These are phyloP conservation scores for Phalangium opilio DNA, from an alignment of 2,888 invertebrate species.

Conservation along the genomic window DNA sequence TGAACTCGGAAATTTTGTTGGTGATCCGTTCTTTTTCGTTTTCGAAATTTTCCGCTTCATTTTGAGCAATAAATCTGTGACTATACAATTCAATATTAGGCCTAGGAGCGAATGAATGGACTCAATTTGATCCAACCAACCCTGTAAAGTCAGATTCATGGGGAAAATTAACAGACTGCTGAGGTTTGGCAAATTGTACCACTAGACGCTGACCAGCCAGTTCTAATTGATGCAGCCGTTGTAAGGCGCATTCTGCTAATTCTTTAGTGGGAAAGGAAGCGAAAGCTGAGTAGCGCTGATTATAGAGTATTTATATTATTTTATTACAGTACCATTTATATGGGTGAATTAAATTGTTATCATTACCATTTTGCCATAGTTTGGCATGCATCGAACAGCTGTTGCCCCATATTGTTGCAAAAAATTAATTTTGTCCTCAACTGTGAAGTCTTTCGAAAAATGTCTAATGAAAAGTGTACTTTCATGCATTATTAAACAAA, in stretches of 20 bases:
- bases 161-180: conserved; percentile 23
- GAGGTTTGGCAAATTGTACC: conserved; percentile 48
- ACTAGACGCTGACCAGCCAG: conserved; percentile 49
- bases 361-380: conserved; percentile 26
- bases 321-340: too few species aligned
- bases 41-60: too few species aligned
- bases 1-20: conserved; percentile 13
- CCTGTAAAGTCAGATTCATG: conserved; percentile 10
- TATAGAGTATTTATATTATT: conserved; percentile 2
- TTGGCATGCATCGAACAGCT: conserved; percentile 44
- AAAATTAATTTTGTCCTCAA: conserved; percentile 52
- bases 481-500: too few species aligned
- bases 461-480: conserved; percentile 50
- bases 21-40: conserved; percentile 10
- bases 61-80: too few species aligned
- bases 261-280: conserved; percentile 40
- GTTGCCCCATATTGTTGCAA: conserved; percentile 60
- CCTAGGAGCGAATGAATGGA: too few species aligned
- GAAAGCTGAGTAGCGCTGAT: conserved; percentile 27
- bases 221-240: conserved; percentile 56
- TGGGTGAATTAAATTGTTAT: too few species aligned
- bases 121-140: conserved; percentile 6
- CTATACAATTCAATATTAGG: too few species aligned
- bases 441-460: conserved; percentile 47
- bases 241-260: conserved; percentile 47